Percentiles rank a stretch among this genome's conserved stretches.
phyloP scores from a whole-genome alignment of 2,888 invertebrate genomes.

The Drosophila subsilvestris region DNA sequence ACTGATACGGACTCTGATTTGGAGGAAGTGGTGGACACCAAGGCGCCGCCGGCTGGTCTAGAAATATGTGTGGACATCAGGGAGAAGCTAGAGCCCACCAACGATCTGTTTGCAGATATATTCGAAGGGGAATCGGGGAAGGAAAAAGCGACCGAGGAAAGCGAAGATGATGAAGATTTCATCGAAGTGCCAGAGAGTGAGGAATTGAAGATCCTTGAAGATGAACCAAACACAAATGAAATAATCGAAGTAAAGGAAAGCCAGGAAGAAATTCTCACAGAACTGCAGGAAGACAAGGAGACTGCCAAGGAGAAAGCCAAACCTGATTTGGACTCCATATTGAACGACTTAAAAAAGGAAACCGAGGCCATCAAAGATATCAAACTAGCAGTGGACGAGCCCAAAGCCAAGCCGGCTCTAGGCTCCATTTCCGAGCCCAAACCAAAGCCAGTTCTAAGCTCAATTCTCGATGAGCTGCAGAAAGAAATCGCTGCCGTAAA shows the following conservation, averaged over 20 bases:
- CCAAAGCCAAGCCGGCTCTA: conserved; percentile 1
- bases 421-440: not conserved
- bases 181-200: conserved; percentile 18
- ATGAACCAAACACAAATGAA: not conserved
- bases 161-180: conserved; percentile 35
- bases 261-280: not conserved
- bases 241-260: conserved; percentile 9
- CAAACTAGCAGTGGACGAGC: conserved; percentile 9
- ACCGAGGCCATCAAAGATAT: conserved; percentile 42
- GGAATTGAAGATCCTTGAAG: conserved; percentile 4
- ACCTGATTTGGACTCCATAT: conserved; percentile 19
- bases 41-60: conserved; percentile 7
- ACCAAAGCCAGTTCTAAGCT: conserved; percentile 24
- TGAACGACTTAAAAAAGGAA: conserved; percentile 40
- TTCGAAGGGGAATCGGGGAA: conserved; percentile 82
- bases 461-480: conserved; percentile 73
- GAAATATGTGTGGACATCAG: conserved; percentile 85
- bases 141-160: not conserved
- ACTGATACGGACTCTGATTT: conserved; percentile 78
- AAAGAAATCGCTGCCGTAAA: conserved; percentile 71
- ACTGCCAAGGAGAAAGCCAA: not conserved
- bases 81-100: conserved; percentile 83
- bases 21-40: conserved; percentile 60
- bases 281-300: not conserved
- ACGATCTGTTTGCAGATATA: conserved; percentile 91